Conservation (phyloP, 2,797 vertebrate species). For the Ptychobarbus kaznakovi region DNA sequence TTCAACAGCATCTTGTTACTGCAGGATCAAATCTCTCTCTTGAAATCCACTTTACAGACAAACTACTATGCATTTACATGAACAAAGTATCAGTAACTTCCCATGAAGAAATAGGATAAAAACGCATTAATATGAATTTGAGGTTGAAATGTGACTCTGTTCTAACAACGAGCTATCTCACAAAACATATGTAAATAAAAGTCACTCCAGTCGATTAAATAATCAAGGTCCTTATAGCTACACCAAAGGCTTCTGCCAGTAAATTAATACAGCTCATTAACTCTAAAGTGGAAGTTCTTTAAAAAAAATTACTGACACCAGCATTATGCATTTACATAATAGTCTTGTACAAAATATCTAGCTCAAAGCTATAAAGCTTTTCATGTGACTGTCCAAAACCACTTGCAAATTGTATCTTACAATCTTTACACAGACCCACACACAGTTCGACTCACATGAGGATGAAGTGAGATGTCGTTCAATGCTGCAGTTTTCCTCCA, state of each 20-base stretch:
- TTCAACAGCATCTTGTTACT: neutral
- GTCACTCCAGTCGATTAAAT: neutral
- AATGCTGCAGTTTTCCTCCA: constrained; percentile 35
- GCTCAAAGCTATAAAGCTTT: neutral
- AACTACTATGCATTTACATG: neutral
- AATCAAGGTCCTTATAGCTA: neutral
- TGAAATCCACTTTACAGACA: neutral
- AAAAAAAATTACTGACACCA: neutral
- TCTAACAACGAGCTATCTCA: neutral
- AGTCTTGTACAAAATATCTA: neutral
- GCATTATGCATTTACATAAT: neutral
- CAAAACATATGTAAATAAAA: neutral
- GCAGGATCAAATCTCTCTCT: constrained; percentile 4
- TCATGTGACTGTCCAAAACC: constrained; percentile 2
- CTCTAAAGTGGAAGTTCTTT: constrained; percentile 3
- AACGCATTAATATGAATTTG: neutral
- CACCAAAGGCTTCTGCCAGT: neutral
- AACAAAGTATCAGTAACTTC: neutral
- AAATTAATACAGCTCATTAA: neutral
- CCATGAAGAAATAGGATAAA: neutral
- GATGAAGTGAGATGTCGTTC: neutral
- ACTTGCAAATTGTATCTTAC: neutral
- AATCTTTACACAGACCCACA: neutral
- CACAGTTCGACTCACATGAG: constrained; percentile 20
- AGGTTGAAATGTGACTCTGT: neutral